A percentile compares a stretch with the other conserved stretches of the same genome.
Evolutionary conservation across 1,140 invertebrate genomes (phyloP).

Genomic region (Drosophila bifasciata): DNA sequence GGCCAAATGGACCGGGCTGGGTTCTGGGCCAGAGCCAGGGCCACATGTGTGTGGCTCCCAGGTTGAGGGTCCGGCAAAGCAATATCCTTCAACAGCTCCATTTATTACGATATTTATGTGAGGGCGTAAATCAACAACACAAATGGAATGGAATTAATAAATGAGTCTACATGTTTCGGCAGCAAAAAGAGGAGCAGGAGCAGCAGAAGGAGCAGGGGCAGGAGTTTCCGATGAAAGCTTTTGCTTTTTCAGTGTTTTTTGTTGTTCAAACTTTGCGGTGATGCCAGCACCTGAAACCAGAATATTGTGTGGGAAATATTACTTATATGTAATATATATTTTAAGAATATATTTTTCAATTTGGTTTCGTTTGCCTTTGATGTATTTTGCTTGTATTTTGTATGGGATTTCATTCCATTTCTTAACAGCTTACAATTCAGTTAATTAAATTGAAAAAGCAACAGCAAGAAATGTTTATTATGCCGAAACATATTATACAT

Average conservation of each 20-base stretch:
- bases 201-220: conserved; percentile 1
- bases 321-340: no score
- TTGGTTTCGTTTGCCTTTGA: neutral
- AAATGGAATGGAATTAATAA: conserved; percentile 83
- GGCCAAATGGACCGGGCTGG: conserved; percentile 4
- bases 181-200: conserved; percentile 12
- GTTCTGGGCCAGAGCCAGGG: no score
- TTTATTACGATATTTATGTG: conserved; percentile 78
- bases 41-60: conserved; percentile 20
- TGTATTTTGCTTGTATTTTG: neutral
- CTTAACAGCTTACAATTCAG: no score
- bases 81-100: conserved; percentile 64
- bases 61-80: conserved; percentile 42
- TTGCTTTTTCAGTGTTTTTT: conserved; percentile 33
- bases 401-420: no score
- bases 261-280: conserved; percentile 20
- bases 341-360: neutral
- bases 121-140: conserved; percentile 72
- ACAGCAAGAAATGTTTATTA: no score
- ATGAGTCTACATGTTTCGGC: conserved; percentile 54
- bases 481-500: no score
- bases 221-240: conserved; percentile 21
- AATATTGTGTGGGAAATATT: neutral
- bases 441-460: no score
- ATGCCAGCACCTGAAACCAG: no score